Percentiles rank a stretch among this genome's conserved stretches.
These are phyloP conservation scores for Drosophila athabasca DNA, from an alignment of 1,140 invertebrate species.

Conservation along the genomic window DNA sequence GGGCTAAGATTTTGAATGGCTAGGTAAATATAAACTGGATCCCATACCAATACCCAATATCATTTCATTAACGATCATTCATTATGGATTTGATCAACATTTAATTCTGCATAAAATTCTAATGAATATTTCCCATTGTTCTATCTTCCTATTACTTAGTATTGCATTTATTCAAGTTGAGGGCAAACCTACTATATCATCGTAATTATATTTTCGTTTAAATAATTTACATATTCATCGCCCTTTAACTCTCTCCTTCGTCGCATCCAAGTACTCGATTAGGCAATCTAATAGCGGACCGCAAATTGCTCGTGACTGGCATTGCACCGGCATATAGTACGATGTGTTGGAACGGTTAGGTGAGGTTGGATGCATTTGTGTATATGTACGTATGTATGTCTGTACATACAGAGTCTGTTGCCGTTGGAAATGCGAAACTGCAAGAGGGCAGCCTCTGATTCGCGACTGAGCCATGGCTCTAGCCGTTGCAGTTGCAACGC, in stretches of 20 bases:
- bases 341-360: constrained; percentile 5
- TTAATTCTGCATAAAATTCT: constrained; percentile 9
- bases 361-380: not conserved
- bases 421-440: constrained; percentile 18
- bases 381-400: constrained; percentile 1
- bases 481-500: constrained; percentile 10
- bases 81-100: constrained; percentile 7
- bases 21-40: too few relatives aligned
- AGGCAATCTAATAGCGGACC: constrained; percentile 34
- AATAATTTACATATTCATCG: constrained; percentile 16
- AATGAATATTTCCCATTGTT: constrained; percentile 9
- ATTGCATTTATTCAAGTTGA: not conserved
- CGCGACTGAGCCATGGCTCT: not conserved
- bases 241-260: not conserved
- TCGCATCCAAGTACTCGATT: constrained; percentile 10
- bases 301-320: constrained; percentile 42
- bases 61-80: too few relatives aligned
- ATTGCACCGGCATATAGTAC: constrained; percentile 6
- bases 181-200: constrained; percentile 2
- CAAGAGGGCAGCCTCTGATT: constrained; percentile 33
- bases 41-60: too few relatives aligned
- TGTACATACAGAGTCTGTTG: constrained; percentile 24
- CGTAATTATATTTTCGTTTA: constrained; percentile 6
- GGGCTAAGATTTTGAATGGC: too few relatives aligned
- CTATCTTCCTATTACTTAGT: not conserved